A percentile compares a stretch with the other conserved stretches of the same genome.
Conservation (phyloP, 1,140 invertebrate species). For the Periplaneta americana region DNA sequence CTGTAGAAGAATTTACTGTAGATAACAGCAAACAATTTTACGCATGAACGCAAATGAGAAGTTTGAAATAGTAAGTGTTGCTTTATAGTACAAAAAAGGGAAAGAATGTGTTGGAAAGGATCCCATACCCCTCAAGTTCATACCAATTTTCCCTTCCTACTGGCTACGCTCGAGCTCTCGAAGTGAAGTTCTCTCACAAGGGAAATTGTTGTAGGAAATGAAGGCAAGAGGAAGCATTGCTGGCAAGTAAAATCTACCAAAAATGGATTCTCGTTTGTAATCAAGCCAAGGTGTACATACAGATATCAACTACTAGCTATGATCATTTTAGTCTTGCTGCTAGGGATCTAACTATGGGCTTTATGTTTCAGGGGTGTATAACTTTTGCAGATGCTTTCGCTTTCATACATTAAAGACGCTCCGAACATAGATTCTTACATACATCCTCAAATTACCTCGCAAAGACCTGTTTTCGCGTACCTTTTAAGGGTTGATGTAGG, state of each 20-base stretch:
- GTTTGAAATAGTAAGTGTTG: neutral
- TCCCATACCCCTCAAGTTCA: neutral
- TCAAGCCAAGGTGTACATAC: neutral
- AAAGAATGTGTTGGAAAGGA: neutral
- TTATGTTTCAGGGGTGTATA: no score
- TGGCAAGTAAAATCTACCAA: neutral
- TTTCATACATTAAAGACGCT: no score
- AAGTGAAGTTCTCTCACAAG: neutral
- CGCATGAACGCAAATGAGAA: neutral
- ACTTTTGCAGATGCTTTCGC: no score
- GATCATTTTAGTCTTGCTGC: no score
- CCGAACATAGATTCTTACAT: no score
- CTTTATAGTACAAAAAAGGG: neutral
- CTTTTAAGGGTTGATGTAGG: no score
- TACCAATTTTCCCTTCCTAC: neutral
- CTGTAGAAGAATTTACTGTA: neutral
- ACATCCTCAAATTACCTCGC: no score
- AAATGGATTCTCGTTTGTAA: neutral
- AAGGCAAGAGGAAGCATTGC: neutral
- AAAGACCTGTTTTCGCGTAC: no score
- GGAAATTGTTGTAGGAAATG: neutral
- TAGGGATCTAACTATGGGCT: no score
- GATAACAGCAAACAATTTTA: constrained; percentile 1
- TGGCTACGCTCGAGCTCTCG: neutral
- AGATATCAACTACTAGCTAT: no score